phyloP scores from a whole-genome alignment of 1,140 invertebrate genomes.

The Apis dorsata region DNA sequence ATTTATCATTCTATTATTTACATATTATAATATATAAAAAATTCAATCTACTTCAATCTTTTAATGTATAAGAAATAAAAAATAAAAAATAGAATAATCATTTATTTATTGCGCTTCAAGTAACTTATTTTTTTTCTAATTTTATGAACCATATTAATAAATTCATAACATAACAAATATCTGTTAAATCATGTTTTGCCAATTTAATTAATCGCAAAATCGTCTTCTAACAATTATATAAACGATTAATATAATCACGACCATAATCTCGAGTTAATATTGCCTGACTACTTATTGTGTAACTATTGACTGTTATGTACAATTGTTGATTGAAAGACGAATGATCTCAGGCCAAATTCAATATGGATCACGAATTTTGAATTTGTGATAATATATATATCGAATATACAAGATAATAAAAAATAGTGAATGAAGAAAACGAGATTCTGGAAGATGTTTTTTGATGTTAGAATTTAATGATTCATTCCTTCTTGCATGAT shows the following conservation, averaged over 20 bases:
- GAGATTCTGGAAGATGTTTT: neutral
- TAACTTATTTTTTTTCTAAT: no score
- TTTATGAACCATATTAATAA: neutral
- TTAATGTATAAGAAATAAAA: no score
- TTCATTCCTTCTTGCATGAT: neutral
- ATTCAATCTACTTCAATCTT: no score
- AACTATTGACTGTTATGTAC: constrained; percentile 47
- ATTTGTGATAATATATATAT: neutral
- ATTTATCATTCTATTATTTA: no score
- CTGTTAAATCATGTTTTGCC: neutral
- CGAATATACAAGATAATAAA: neutral
- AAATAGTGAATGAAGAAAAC: neutral
- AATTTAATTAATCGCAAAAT: neutral
- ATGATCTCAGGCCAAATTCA: neutral
- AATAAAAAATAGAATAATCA: no score
- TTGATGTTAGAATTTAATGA: constrained; percentile 12
- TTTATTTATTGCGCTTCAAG: neutral
- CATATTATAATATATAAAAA: no score
- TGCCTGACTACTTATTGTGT: constrained; percentile 38
- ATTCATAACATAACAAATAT: neutral
- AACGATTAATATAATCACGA: constrained; percentile 20
- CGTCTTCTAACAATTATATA: constrained; percentile 4
- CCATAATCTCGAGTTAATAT: constrained; percentile 47
- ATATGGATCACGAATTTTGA: neutral
- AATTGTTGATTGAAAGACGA: constrained; percentile 16